These are phyloP conservation scores for Polia nebulosa DNA, from an alignment of 2,888 invertebrate genomes.

Conservation along the genomic window DNA sequence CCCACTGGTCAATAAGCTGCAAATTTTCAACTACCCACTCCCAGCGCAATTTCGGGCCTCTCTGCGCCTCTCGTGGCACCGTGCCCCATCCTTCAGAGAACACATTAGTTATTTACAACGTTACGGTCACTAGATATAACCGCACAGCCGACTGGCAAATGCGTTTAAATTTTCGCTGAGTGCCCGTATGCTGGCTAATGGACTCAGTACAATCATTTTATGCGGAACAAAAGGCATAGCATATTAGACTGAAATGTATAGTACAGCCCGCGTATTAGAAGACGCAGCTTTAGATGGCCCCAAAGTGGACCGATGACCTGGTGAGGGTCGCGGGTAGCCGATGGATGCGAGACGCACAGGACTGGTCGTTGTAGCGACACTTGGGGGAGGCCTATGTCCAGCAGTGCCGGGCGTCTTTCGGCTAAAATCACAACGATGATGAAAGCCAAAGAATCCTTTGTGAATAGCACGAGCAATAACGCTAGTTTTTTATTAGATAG, in stretches of 20 bases:
- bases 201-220: conserved; percentile 30
- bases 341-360: too few relatives aligned
- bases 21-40: conserved; percentile 30
- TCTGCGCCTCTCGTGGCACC: conserved; percentile 30
- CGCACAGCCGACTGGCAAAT: conserved; percentile 55
- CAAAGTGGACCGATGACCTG: too few relatives aligned
- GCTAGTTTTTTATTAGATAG: not conserved
- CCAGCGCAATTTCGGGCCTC: conserved; percentile 32
- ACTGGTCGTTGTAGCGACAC: too few relatives aligned
- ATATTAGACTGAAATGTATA: not conserved
- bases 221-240: conserved; percentile 20
- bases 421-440: too few relatives aligned
- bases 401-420: too few relatives aligned
- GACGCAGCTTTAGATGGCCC: too few relatives aligned
- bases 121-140: conserved; percentile 56
- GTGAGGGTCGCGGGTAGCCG: too few relatives aligned
- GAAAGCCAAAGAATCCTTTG: not conserved
- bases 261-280: too few relatives aligned
- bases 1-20: conserved; percentile 7
- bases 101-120: conserved; percentile 58
- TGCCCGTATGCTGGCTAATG: conserved; percentile 53
- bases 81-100: conserved; percentile 45
- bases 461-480: not conserved
- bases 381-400: too few relatives aligned
- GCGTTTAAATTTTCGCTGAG: conserved; percentile 60